Percentiles rank a stretch among this genome's conserved stretches.
These are phyloP conservation scores for Dichetophora obliterata DNA, from an alignment of 2,888 invertebrate genomes.

Conservation along the genomic window DNA sequence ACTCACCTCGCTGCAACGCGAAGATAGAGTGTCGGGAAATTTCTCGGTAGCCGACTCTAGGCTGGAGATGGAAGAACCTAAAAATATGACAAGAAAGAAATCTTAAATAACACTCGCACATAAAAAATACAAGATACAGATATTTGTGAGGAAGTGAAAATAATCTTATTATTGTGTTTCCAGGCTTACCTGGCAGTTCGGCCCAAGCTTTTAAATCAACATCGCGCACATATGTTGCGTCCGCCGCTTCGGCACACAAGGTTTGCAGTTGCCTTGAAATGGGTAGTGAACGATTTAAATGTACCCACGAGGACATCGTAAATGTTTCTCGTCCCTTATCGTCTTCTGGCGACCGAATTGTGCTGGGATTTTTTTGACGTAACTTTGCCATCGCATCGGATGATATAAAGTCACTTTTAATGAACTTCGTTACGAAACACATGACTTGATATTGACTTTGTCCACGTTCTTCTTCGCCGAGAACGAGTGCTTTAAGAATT, in stretches of 20 bases:
- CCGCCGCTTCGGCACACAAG: conserved; percentile 83
- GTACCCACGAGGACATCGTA: conserved; percentile 86
- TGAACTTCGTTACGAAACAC: conserved; percentile 91
- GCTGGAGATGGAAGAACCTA: conserved; percentile 81
- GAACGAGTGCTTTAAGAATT: conserved; percentile 87
- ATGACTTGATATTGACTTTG: conserved; percentile 90
- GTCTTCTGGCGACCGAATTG: conserved; percentile 90
- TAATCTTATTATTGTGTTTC: neutral
- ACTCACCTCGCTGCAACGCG: conserved; percentile 77
- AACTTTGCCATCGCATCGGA: conserved; percentile 97
- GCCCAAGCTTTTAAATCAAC: conserved; percentile 86
- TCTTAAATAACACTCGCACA: neutral
- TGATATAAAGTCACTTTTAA: conserved; percentile 93
- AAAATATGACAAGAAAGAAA: neutral
- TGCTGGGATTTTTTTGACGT: conserved; percentile 89
- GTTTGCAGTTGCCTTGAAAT: conserved; percentile 82
- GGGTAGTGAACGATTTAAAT: conserved; percentile 76
- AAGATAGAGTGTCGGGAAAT: conserved; percentile 74
- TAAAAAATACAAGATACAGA: no score
- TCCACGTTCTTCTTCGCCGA: conserved; percentile 93
- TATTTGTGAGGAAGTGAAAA: no score
- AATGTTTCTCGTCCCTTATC: conserved; percentile 87
- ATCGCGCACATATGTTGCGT: conserved; percentile 82
- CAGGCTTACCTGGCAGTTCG: conserved; percentile 81
- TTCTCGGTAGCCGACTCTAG: conserved; percentile 79